Base-by-base conservation (phyloP, 2,888 invertebrate genomes). In the Notodonta dromedarius region DNA sequence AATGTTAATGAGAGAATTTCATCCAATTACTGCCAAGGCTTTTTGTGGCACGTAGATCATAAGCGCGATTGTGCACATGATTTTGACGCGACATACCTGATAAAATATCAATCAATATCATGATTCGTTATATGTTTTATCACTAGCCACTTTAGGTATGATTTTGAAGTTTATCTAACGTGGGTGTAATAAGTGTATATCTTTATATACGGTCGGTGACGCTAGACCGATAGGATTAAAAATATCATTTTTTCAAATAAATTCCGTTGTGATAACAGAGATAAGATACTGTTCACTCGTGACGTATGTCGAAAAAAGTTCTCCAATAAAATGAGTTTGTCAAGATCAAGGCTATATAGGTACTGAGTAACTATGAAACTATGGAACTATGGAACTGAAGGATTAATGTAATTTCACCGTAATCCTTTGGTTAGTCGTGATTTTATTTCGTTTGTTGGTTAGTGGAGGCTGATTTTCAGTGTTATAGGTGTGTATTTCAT, bases 221-320 rank as follows among this genome's bases (percentile, higher is more conserved):
- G 73, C 63, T 71, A 74, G 79, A 74, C 76, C 71, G 69, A 74
- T 77, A 72, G 69, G 76, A 80, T 86, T 83, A 82, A 76, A 84
- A 82, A 83, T 80, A 84, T 79, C 80, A 80, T 83, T 82, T 80
- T 78, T 80, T 68, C 81, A 83, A 86, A 84, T 82, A 83, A 79
- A 80, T 83, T 84, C 79, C 79, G 60, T 70, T 74, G 64, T 72
- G 84, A 86, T 85, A 85, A 82, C 70, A 69, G 55, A 63, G 80
- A 80, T 81, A 82, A 80, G 79, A 74, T 79, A 73, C 59, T 69
- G 60, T 71, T 35, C 57, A 63, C 54, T 24, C 16, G 56, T 73
- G 66, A 68, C 65, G 67, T 64, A 56, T 58, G 16, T 44, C 35
- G 5, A 24, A 50, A 57, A 62, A 65, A 55, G 46, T 65, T 69